Conservation (phyloP, 92 coral and sea anemone genomes). For the Zoanthus gigantus region DNA sequence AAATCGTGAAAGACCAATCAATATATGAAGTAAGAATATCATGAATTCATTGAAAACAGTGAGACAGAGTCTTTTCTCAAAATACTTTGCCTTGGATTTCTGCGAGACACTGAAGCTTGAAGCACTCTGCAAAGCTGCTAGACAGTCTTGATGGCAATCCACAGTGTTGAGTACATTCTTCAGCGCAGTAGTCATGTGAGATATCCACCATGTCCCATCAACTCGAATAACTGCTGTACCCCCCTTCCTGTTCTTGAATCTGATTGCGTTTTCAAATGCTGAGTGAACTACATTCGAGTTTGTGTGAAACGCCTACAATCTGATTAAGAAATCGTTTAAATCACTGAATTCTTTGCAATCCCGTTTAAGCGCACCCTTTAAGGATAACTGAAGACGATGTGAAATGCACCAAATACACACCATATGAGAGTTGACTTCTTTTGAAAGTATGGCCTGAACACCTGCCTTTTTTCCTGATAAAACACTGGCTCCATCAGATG, state of each 20-base stretch:
- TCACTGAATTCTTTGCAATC: constrained; percentile 50
- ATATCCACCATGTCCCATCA: constrained; percentile 46
- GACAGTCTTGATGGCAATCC: constrained; percentile 62
- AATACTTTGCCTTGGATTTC: constrained; percentile 45
- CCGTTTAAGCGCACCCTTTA: constrained; percentile 52
- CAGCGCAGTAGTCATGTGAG: constrained; percentile 52
- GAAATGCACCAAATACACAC: constrained; percentile 61
- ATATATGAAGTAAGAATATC: constrained; percentile 48
- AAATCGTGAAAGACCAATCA: constrained; percentile 47
- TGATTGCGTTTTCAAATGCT: constrained; percentile 55
- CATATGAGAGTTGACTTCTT: constrained; percentile 53
- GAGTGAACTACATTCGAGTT: constrained; percentile 53
- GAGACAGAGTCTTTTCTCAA: constrained; percentile 35
- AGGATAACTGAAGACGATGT: constrained; percentile 48
- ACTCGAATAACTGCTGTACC: constrained; percentile 45
- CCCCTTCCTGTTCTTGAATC: constrained; percentile 51
- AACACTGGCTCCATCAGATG: constrained; percentile 54
- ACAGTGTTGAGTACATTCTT: constrained; percentile 52
- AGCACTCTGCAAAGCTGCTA: constrained; percentile 41
- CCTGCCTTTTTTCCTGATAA: constrained; percentile 56
- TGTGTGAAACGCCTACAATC: constrained; percentile 45
- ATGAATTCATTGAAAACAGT: constrained; percentile 45
- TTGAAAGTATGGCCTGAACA: constrained; percentile 48
- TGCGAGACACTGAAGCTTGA: constrained; percentile 34
- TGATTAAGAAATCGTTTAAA: constrained; percentile 43